phyloP scores from a whole-genome alignment of 2,888 invertebrate species.

The Amphipoea oculea region DNA sequence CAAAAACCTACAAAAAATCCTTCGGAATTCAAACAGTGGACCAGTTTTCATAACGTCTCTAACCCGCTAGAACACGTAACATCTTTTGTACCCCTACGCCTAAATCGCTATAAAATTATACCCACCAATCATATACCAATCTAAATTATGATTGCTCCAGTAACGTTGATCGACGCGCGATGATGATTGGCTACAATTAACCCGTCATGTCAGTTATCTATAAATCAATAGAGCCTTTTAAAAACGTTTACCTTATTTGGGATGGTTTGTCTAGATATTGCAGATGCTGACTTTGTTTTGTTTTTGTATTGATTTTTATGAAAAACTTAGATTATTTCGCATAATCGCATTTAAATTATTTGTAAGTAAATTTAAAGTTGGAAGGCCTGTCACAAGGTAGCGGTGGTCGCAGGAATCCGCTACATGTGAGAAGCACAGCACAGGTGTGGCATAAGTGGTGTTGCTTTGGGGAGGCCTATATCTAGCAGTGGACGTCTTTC shows the following conservation, averaged over 20 bases:
- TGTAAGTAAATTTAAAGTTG: neutral
- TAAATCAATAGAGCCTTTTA: constrained; percentile 75
- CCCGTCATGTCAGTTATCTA: constrained; percentile 76
- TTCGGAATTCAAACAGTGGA: constrained; percentile 34
- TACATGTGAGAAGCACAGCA: neutral
- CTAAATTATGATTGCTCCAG: constrained; percentile 65
- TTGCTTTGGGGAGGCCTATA: neutral
- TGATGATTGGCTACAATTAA: constrained; percentile 77
- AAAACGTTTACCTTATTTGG: constrained; percentile 56
- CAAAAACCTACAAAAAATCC: constrained; percentile 23
- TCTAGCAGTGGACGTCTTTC: neutral
- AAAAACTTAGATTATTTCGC: neutral
- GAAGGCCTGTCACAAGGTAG: neutral
- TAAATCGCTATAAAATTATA: constrained; percentile 68
- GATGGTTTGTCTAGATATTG: constrained; percentile 27
- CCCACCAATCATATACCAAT: constrained; percentile 65
- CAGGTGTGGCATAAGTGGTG: neutral
- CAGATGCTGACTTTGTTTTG: constrained; percentile 6
- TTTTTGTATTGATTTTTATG: neutral
- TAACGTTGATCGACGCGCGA: constrained; percentile 65
- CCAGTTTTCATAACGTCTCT: constrained; percentile 38
- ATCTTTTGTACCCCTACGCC: constrained; percentile 55
- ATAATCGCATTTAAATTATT: neutral
- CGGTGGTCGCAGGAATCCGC: neutral
- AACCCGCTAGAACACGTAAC: constrained; percentile 42